Evolutionary conservation across 2,113 vertebrate species (phyloP).

Genomic region (Collichthys lucidus): DNA sequence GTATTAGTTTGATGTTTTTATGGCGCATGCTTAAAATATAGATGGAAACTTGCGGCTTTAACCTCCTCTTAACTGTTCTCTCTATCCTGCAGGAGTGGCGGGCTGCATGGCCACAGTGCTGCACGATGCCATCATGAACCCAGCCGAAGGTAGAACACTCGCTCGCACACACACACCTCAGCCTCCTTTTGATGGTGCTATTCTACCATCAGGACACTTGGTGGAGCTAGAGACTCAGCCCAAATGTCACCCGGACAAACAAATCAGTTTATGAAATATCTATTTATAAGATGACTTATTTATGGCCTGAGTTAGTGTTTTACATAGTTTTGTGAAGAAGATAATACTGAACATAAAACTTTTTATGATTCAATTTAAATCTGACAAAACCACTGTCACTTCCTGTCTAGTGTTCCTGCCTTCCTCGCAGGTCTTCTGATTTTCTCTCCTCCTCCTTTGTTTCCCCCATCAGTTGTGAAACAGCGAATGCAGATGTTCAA

Average conservation of each 20-base stretch:
- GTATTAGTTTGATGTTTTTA: neutral
- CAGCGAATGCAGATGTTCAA: conserved; percentile 99
- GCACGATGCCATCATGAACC: conserved; percentile 97
- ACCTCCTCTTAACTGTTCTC: conserved; percentile 8
- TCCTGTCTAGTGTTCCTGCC: neutral
- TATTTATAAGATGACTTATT: neutral
- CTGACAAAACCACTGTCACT: neutral
- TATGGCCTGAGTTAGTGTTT: neutral
- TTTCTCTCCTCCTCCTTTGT: too few relatives aligned
- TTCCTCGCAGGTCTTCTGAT: neutral
- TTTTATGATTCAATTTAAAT: too few relatives aligned
- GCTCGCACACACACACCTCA: neutral
- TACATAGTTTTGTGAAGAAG: neutral
- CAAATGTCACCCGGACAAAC: neutral
- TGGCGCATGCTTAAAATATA: neutral
- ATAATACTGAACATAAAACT: too few relatives aligned
- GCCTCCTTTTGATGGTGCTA: neutral
- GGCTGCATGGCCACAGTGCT: conserved; percentile 95
- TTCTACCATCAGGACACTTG: conserved; percentile 33
- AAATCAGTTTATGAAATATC: neutral
- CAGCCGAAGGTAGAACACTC: conserved; percentile 92
- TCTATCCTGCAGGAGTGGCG: conserved; percentile 87
- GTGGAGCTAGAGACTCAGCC: conserved; percentile 49
- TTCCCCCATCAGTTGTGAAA: conserved; percentile 89
- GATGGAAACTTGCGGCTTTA: neutral